Percentiles rank a stretch among this genome's conserved stretches.
phyloP scores from a whole-genome alignment of 2,888 invertebrate species.

The Polietes domitor region DNA sequence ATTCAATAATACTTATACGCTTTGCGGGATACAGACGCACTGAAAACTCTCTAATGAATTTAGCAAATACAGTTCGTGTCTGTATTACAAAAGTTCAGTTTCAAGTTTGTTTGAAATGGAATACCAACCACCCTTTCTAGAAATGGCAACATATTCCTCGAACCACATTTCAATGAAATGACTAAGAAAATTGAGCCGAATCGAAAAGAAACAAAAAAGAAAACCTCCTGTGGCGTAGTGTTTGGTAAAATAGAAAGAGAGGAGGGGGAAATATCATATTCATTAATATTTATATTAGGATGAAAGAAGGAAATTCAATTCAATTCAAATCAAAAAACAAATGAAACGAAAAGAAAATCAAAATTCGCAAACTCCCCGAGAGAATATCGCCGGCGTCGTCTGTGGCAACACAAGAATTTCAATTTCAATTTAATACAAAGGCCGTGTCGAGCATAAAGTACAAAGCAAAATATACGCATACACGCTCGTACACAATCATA shows the following conservation, averaged over 20 bases:
- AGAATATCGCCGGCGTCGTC: background rate
- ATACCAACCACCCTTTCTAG: background rate
- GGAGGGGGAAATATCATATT: background rate
- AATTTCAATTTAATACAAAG: background rate
- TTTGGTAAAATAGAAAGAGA: background rate
- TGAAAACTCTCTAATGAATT: background rate
- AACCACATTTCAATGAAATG: background rate
- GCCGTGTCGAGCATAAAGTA: background rate
- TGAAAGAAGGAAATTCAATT: background rate
- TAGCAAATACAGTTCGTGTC: background rate
- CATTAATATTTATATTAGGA: slow-evolving; percentile 4
- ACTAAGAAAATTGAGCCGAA: background rate
- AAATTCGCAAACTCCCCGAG: background rate
- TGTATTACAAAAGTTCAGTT: background rate
- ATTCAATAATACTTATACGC: slow-evolving; percentile 3
- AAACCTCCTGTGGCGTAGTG: background rate
- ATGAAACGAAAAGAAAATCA: background rate
- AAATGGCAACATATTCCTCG: background rate
- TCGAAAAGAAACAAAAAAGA: background rate
- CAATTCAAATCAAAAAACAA: background rate
- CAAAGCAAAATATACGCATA: background rate
- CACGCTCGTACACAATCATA: background rate
- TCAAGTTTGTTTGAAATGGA: background rate
- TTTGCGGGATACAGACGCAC: background rate
- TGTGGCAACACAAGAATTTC: background rate